phyloP scores from a whole-genome alignment of 2,888 invertebrate species.

The Autographa pulchrina region DNA sequence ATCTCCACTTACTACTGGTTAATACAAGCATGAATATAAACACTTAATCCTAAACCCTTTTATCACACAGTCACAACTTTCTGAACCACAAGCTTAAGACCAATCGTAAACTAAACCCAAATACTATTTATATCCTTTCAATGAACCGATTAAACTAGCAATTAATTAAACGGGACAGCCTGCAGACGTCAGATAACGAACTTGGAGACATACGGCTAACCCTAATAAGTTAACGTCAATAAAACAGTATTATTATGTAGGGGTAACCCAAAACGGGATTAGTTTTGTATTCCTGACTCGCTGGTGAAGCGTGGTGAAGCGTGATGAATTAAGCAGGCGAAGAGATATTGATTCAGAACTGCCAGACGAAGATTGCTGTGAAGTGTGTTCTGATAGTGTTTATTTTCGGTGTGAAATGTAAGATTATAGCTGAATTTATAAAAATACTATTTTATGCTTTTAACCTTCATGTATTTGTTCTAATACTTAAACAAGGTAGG shows the following conservation, averaged over 20 bases:
- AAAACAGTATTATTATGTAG: conserved; percentile 52
- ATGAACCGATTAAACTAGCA: conserved; percentile 40
- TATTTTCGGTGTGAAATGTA: conserved; percentile 17
- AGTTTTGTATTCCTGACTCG: conserved; percentile 52
- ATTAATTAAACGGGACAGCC: conserved; percentile 57
- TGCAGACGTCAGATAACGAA: conserved; percentile 58
- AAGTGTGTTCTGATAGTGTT: conserved; percentile 48
- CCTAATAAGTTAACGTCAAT: conserved; percentile 57
- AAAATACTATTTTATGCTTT: too few species aligned
- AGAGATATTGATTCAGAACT: conserved; percentile 61
- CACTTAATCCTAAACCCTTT: not conserved
- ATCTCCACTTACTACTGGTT: not conserved
- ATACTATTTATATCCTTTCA: conserved; percentile 41
- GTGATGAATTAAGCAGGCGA: conserved; percentile 56
- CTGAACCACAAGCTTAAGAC: not conserved
- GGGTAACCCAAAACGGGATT: conserved; percentile 55
- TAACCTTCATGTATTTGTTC: too few species aligned
- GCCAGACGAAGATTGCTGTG: conserved; percentile 50
- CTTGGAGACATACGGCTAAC: conserved; percentile 51
- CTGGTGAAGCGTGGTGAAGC: conserved; percentile 36
- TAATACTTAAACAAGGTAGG: too few species aligned
- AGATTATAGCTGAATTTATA: conserved; percentile 23
- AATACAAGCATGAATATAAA: not conserved
- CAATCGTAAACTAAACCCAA: conserved; percentile 19
- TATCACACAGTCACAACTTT: not conserved